These are phyloP conservation scores for Phalanger gymnotis DNA, from an alignment of 2,797 vertebrate genomes.

Conservation along the genomic window DNA sequence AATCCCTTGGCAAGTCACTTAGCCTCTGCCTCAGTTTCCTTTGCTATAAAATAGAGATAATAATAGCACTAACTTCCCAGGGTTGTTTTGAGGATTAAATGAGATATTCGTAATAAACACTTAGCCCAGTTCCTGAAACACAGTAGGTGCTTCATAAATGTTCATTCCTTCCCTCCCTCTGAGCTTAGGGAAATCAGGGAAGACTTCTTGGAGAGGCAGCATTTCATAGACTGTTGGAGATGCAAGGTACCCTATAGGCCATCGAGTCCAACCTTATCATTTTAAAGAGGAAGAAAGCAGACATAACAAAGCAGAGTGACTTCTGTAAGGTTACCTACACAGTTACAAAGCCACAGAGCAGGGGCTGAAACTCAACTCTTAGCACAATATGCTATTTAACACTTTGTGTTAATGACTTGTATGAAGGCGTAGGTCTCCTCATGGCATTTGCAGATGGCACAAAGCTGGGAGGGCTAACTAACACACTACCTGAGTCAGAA, in stretches of 20 bases:
- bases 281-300: neutral
- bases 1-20: neutral
- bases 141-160: neutral
- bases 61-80: neutral
- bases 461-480: neutral
- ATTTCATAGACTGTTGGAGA: neutral
- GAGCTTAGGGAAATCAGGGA: neutral
- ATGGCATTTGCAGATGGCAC: neutral
- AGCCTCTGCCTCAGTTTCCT: neutral
- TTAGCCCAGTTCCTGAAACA: neutral
- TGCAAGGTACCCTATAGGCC: neutral
- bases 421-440: neutral
- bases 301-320: neutral
- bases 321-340: neutral
- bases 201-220: neutral
- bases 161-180: neutral
- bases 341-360: neutral
- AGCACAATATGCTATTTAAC: neutral
- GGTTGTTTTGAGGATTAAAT: neutral
- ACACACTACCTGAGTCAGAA: neutral
- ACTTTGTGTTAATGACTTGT: neutral
- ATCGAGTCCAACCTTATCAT: neutral
- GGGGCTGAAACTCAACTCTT: neutral
- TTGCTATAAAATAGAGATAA: neutral
- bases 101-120: neutral